Evolutionary conservation across 2,888 invertebrate species (phyloP).

Genomic region (Mylabris sibirica): DNA sequence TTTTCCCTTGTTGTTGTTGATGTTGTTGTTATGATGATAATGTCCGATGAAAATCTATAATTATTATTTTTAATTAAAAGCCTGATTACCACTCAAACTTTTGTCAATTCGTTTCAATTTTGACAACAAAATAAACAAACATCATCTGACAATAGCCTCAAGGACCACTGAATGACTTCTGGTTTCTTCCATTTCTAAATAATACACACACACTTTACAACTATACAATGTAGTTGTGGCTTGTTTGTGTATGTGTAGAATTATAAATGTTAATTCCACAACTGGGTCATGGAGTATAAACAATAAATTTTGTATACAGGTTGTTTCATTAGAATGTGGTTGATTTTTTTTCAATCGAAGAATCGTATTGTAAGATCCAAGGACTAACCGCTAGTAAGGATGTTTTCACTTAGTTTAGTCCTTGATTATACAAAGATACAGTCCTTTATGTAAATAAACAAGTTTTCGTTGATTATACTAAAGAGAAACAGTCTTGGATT

Average conservation of each 20-base stretch:
- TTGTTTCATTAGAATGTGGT: neutral
- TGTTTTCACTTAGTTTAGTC: too few species aligned
- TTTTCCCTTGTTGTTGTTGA: neutral
- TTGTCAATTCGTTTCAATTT: neutral
- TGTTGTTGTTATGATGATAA: neutral
- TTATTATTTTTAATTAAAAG: neutral
- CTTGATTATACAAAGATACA: too few species aligned
- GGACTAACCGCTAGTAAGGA: too few species aligned
- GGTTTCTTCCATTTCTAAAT: conserved; percentile 4
- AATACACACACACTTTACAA: neutral
- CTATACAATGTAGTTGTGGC: neutral
- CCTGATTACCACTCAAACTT: neutral
- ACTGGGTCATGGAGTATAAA: conserved; percentile 31
- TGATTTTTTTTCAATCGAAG: too few species aligned
- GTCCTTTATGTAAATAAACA: too few species aligned
- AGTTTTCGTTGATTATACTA: too few species aligned
- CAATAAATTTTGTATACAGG: conserved; percentile 18
- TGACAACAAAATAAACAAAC: neutral
- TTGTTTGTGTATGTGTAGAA: neutral
- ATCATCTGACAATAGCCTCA: neutral
- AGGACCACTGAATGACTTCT: neutral
- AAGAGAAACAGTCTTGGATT: conserved; percentile 23
- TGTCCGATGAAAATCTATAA: neutral
- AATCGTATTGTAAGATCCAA: too few species aligned
- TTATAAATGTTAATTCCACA: conserved; percentile 18